Conservation (phyloP, 2,797 vertebrate species). For the Gymnodraco acuticeps region DNA sequence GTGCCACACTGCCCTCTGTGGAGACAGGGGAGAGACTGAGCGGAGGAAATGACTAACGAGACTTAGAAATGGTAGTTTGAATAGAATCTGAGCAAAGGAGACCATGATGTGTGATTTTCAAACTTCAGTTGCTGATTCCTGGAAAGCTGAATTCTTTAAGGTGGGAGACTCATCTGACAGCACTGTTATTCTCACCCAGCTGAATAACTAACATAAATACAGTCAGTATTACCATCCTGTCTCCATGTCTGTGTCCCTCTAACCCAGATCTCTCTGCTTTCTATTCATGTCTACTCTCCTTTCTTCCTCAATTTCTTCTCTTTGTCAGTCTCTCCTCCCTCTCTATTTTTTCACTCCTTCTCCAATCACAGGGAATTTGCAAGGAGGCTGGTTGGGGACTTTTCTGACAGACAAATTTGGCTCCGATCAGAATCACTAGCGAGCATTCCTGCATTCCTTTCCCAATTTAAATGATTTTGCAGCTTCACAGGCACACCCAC, state of each 20-base stretch:
- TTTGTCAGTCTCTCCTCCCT: constrained; percentile 36
- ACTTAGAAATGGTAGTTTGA: constrained; percentile 10
- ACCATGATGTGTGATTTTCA: constrained; percentile 42
- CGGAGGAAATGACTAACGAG: constrained; percentile 25
- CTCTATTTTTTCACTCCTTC: constrained; percentile 54
- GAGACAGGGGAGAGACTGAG: constrained; percentile 13
- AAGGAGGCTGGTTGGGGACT: constrained; percentile 71
- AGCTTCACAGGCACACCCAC: constrained; percentile 67
- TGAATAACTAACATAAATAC: constrained; percentile 55
- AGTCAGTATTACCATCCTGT: constrained; percentile 46
- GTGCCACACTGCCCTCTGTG: constrained; percentile 36
- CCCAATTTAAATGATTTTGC: constrained; percentile 77
- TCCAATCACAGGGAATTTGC: constrained; percentile 82
- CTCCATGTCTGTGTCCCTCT: constrained; percentile 27
- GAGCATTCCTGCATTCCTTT: constrained; percentile 69
- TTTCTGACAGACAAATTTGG: constrained; percentile 75
- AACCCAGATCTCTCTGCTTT: constrained; percentile 40
- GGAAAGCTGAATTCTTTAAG: constrained; percentile 38
- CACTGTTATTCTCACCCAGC: background rate
- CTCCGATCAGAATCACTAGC: constrained; percentile 73
- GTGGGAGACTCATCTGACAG: constrained; percentile 42
- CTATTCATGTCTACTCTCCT: constrained; percentile 41
- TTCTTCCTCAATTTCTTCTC: constrained; percentile 47
- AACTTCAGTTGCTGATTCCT: constrained; percentile 49
- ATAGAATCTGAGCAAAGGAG: constrained; percentile 23